Evolutionary conservation across 2,888 invertebrate genomes (phyloP).

Genomic region (Cancer borealis): DNA sequence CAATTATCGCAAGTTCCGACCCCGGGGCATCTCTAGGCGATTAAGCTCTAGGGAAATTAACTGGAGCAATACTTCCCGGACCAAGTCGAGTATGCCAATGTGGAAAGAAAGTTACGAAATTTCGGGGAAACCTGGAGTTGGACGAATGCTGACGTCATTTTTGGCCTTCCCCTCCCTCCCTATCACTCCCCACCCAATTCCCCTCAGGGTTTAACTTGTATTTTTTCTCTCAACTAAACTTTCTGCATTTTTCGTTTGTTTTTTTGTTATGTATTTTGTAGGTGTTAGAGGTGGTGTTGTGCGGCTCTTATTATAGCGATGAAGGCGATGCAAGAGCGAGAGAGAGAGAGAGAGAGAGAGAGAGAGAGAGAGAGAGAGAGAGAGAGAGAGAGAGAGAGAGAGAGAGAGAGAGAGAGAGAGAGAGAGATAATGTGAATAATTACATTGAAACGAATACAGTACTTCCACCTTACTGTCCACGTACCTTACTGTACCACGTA

Average conservation of each 20-base stretch:
- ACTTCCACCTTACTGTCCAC: too few species aligned
- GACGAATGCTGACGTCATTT: background rate
- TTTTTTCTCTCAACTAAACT: background rate
- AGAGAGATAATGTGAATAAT: background rate
- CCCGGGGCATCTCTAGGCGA: conserved; percentile 50
- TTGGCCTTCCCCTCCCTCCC: background rate
- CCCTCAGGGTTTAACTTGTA: background rate
- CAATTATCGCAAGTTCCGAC: conserved; percentile 57
- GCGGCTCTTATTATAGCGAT: background rate
- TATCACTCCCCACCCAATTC: background rate
- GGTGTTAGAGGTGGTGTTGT: background rate
- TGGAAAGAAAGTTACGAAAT: conserved; percentile 30
- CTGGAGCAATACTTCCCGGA: conserved; percentile 58
- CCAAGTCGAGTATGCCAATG: conserved; percentile 52
- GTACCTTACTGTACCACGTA: too few species aligned
- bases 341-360: conserved; percentile 39
- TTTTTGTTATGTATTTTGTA: background rate
- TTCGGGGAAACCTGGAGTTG: background rate
- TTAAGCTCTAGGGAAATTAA: conserved; percentile 64
- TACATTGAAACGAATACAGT: background rate
- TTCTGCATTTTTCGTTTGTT: background rate
- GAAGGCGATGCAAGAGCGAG: background rate
- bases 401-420: background rate
- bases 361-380: conserved; percentile 46
- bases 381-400: conserved; percentile 51